These are phyloP conservation scores for Schrankia costaestrigalis DNA, from an alignment of 2,888 invertebrate genomes.

Conservation along the genomic window DNA sequence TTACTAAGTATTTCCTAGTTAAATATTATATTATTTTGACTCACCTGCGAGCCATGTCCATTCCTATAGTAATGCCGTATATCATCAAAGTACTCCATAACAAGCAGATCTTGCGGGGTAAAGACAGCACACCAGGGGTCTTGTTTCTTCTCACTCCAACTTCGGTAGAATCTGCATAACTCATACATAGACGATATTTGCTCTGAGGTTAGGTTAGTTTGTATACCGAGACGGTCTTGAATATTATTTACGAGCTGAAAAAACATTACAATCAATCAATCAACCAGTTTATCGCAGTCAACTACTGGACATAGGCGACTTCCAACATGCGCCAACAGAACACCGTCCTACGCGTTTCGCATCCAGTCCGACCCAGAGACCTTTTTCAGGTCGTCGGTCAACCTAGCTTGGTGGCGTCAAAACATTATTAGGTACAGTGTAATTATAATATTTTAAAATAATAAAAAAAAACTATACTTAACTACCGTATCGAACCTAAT, in stretches of 20 bases:
- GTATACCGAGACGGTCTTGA: constrained; percentile 73
- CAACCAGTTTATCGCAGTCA: no score
- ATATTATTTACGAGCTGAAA: constrained; percentile 65
- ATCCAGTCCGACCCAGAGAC: no score
- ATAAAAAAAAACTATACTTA: no score
- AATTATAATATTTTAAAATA: no score
- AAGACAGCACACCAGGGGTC: constrained; percentile 90
- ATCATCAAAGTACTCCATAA: constrained; percentile 89
- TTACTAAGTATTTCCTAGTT: not conserved
- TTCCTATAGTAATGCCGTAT: constrained; percentile 85
- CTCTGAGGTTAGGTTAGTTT: constrained; percentile 42
- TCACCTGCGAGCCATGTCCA: constrained; percentile 62
- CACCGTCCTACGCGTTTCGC: no score
- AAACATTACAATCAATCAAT: no score
- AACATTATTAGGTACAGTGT: no score
- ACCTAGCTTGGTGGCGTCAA: no score
- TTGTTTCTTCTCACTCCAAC: constrained; percentile 66
- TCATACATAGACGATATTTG: constrained; percentile 85
- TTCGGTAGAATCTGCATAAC: constrained; percentile 88
- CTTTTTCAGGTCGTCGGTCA: no score
- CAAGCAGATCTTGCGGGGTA: constrained; percentile 82
- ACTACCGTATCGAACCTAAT: no score
- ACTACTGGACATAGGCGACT: not conserved
- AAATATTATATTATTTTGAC: no score
- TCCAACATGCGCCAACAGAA: no score